These are phyloP conservation scores for Chrysomela aeneicollis DNA, from an alignment of 2,888 invertebrate genomes.

Conservation along the genomic window DNA sequence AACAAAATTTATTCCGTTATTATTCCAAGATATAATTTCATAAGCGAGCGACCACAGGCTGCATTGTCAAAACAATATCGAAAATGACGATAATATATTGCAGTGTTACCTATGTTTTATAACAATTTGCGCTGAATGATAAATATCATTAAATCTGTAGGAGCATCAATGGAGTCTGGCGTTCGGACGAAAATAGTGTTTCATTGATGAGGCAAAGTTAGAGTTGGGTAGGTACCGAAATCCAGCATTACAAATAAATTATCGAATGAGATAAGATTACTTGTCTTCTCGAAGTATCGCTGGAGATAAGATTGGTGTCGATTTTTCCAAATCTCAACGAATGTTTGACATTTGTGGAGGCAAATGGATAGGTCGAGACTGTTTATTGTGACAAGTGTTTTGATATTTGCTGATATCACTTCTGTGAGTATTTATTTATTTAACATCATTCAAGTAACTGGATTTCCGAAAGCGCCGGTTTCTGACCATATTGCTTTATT, in stretches of 20 bases:
- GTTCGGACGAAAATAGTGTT: neutral
- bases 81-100: no score
- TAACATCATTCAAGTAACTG: neutral
- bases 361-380: neutral
- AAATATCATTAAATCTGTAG: no score
- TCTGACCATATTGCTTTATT: no score
- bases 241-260: neutral
- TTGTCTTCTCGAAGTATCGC: neutral
- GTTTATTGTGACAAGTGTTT: neutral
- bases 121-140: no score
- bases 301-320: neutral
- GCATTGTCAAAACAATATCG: no score
- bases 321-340: neutral
- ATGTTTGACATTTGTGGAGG: neutral
- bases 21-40: no score
- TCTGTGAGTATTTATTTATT: slow-evolving; percentile 9
- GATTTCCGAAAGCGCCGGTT: no score
- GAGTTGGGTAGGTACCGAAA: neutral
- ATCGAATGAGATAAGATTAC: neutral
- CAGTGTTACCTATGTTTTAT: no score
- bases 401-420: neutral
- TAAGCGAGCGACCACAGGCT: no score
- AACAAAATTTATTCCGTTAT: no score
- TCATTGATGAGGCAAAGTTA: neutral
- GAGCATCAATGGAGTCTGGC: no score